These are phyloP conservation scores for Holothuria leucospilota DNA, from an alignment of 53 echinoderm and acorn worm species.

Conservation along the genomic window DNA sequence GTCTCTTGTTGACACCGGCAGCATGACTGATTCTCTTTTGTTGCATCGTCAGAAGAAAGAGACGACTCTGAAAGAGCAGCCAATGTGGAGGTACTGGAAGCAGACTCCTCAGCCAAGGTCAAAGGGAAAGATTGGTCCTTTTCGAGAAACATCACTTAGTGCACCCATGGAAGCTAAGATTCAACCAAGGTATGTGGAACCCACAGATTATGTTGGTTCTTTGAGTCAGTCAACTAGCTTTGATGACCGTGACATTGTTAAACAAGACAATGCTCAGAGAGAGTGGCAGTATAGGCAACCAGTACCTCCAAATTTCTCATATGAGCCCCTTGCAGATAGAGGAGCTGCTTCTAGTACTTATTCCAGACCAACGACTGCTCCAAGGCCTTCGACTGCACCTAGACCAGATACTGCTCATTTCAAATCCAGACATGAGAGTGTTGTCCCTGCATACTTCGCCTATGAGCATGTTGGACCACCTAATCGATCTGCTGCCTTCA, in stretches of 20 bases:
- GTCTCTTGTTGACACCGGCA: constrained; percentile 65
- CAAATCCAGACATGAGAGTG: constrained; percentile 1
- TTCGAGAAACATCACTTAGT: constrained; percentile 79
- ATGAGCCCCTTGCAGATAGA: background rate
- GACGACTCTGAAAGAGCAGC: constrained; percentile 57
- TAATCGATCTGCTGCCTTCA: constrained; percentile 65
- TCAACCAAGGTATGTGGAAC: constrained; percentile 77
- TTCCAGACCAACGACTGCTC: too few species aligned
- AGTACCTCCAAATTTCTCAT: constrained; percentile 30
- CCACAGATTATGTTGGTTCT: constrained; percentile 44
- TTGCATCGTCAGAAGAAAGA: constrained; percentile 56
- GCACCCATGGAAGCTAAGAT: constrained; percentile 78
- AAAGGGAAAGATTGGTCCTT: constrained; percentile 62
- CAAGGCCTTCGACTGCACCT: background rate
- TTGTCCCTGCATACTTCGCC: constrained; percentile 31
- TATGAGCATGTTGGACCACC: constrained; percentile 59
- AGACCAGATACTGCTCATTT: constrained; percentile 26
- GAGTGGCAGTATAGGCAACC: constrained; percentile 68
- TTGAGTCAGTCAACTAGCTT: constrained; percentile 60
- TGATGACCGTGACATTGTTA: constrained; percentile 49
- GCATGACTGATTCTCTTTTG: constrained; percentile 83
- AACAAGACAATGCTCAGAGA: constrained; percentile 64
- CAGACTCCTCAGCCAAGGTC: constrained; percentile 58
- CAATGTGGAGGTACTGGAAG: constrained; percentile 80
- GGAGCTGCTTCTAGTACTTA: background rate